phyloP scores from a whole-genome alignment of 2,888 invertebrate genomes.

The Apodemia duryi region DNA sequence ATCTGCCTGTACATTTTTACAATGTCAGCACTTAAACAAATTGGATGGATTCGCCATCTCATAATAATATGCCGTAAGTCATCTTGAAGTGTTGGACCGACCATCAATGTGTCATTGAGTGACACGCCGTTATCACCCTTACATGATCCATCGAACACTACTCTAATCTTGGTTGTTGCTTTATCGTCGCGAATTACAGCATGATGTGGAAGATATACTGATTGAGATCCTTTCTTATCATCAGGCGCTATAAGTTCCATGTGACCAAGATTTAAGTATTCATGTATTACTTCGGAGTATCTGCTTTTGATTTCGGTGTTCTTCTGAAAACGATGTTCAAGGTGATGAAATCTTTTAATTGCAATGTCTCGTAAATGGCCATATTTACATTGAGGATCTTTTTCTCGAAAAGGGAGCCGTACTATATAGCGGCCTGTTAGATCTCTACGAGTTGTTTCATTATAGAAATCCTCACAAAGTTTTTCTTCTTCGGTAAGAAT shows the following conservation, averaged over 20 bases:
- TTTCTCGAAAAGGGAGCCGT: background rate
- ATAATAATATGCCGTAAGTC: background rate
- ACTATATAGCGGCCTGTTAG: background rate
- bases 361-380: slow-evolving; percentile 21
- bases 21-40: slow-evolving; percentile 1
- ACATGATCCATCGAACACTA: slow-evolving; percentile 32
- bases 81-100: background rate
- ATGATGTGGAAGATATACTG: slow-evolving; percentile 38
- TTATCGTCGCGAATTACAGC: slow-evolving; percentile 34
- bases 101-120: background rate
- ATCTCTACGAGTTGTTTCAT: background rate
- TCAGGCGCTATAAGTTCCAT: slow-evolving; percentile 11
- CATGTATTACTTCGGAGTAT: slow-evolving; percentile 16
- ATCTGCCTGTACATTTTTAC: background rate
- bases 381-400: slow-evolving; percentile 22
- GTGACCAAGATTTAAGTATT: slow-evolving; percentile 18
- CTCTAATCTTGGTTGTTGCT: slow-evolving; percentile 34
- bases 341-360: slow-evolving; percentile 2
- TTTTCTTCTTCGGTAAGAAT: background rate
- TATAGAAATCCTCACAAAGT: slow-evolving; percentile 1
- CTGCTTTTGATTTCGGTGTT: background rate
- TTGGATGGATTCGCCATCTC: slow-evolving; percentile 1
- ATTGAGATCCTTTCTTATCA: background rate
- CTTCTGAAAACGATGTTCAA: slow-evolving; percentile 15
- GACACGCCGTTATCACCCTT: background rate